Base-by-base conservation (phyloP, 2,888 invertebrate species). In the Tetropium fuscum region DNA sequence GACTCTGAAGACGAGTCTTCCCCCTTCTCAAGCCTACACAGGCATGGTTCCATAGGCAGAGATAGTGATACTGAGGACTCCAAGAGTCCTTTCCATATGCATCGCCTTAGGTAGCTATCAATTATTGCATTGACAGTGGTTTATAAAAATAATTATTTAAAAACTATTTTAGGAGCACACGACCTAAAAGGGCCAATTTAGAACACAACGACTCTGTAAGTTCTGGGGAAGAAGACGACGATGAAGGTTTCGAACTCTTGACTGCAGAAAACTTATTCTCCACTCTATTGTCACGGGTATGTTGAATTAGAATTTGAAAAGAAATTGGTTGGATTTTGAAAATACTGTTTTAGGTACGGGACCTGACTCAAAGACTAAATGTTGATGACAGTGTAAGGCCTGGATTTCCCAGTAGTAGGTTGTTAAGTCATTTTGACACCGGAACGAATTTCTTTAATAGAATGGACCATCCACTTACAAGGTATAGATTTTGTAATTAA, bases 211-310 rank as follows among this genome's bases (percentile, higher is more conserved):
- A 95, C 82, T 94, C 94, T 62, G 87, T 94, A 65, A 94, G 94
- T 80, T 95, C 95, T 41, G 90, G 95, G 60, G 90, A 95, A 81
- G 94, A 93, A 78, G 90, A 94, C 73, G 90, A 94, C 73, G 94
- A 94, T 75, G 95, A 95, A 76, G 94, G 93, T 69, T 95, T 95
- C 84, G 95, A 95, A 79, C 88, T 94, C 72, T 87, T 95, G 70
- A 95, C 95, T 1, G 94, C 95, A 0, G 95, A 95, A 83, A 94
- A 94, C 80, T 85, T 95, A 49, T 95, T 95, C 83, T 94, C 94
- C 8, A 94, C 94, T 8, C 84, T 95, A 48, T 81, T 95, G 66
- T 92, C 94, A 70, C 85, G 94, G 82, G 94, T 94, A 81, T 76
- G 83, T 76, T 8, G 5, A n/a, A 3, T 2, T 30, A 2, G 15